Percentiles rank a stretch among this genome's conserved stretches.
Conservation (phyloP, 2,797 vertebrate genomes). For the Trichosurus vulpecula region DNA sequence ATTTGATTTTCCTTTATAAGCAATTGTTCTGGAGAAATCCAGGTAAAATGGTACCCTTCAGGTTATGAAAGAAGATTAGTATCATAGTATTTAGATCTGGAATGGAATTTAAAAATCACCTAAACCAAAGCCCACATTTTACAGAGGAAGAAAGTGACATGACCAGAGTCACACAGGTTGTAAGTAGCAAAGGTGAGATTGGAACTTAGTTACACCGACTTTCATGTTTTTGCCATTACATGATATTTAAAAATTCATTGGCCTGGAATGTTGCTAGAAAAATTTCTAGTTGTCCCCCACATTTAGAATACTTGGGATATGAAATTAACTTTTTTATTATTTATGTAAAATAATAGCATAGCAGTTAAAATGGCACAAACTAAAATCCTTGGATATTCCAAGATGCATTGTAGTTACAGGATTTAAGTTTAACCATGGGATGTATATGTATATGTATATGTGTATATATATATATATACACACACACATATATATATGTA, state of each 20-base stretch:
- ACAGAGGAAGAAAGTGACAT: neutral
- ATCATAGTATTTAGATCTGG: neutral
- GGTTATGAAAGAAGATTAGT: neutral
- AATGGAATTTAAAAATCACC: neutral
- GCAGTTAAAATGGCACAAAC: neutral
- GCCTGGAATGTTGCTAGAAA: neutral
- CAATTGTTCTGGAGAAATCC: neutral
- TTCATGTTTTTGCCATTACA: neutral
- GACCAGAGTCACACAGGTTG: neutral
- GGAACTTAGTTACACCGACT: neutral
- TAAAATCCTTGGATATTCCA: neutral
- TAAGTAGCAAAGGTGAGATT: neutral
- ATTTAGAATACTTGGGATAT: neutral
- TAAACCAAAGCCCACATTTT: neutral
- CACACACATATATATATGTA: too few relatives aligned
- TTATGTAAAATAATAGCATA: neutral
- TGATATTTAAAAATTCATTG: neutral
- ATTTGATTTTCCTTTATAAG: conserved; percentile 6
- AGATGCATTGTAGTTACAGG: neutral
- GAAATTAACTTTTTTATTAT: neutral
- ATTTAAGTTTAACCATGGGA: neutral
- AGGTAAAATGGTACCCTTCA: neutral
- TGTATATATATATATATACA: too few relatives aligned
- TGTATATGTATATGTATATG: conserved; percentile 30
- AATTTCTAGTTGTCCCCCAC: neutral